phyloP scores from a whole-genome alignment of 1,140 invertebrate genomes.

The Berghia stephanieae region DNA sequence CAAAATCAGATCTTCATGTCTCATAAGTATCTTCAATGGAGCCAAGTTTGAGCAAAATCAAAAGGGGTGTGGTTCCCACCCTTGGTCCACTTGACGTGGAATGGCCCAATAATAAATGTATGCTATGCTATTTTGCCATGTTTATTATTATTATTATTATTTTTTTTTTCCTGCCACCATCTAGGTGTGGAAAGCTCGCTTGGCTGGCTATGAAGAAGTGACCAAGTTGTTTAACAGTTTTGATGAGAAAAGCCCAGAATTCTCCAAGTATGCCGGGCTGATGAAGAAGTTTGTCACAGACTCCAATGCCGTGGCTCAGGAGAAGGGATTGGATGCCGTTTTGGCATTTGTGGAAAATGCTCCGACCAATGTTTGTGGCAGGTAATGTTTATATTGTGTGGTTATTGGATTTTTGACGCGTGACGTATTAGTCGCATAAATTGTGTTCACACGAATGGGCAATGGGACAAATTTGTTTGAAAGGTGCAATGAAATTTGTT shows the following conservation, averaged over 20 bases:
- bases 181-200: slow-evolving; percentile 89
- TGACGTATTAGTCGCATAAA: too few species aligned
- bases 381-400: too few species aligned
- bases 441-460: too few species aligned
- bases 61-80: background rate
- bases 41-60: too few species aligned
- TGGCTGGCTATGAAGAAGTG: slow-evolving; percentile 93
- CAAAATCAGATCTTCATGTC: too few species aligned
- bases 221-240: slow-evolving; percentile 81
- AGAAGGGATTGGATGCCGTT: slow-evolving; percentile 93
- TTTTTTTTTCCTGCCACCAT: background rate
- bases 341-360: slow-evolving; percentile 91
- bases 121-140: background rate
- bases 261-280: slow-evolving; percentile 88
- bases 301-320: slow-evolving; percentile 93
- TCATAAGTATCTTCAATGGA: too few species aligned
- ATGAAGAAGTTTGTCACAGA: slow-evolving; percentile 96
- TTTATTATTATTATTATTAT: background rate
- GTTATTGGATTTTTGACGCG: too few species aligned
- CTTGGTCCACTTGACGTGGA: background rate
- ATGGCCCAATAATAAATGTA: background rate
- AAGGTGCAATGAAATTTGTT: too few species aligned
- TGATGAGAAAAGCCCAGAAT: slow-evolving; percentile 88
- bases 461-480: too few species aligned
- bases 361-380: slow-evolving; percentile 62